phyloP scores from a whole-genome alignment of 1,140 invertebrate species.

The Brachionus rubens region DNA sequence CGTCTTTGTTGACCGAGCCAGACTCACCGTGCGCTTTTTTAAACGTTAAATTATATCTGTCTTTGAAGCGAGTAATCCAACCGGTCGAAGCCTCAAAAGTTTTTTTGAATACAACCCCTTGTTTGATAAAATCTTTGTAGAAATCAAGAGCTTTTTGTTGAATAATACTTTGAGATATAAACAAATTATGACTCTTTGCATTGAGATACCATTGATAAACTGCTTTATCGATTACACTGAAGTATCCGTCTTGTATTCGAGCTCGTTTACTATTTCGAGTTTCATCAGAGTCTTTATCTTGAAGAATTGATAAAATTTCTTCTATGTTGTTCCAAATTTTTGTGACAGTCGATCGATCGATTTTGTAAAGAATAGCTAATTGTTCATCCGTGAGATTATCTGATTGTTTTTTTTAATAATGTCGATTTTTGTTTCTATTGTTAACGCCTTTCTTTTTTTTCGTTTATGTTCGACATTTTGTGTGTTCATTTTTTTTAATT shows the following conservation, averaged over 20 bases:
- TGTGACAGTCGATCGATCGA: not conserved
- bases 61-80: not conserved
- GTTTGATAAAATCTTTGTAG: no score
- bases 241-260: not conserved
- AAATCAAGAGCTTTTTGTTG: no score
- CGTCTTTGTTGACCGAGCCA: no score
- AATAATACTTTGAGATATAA: no score
- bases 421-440: not conserved
- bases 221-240: not conserved
- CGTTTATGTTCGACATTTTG: not conserved
- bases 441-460: not conserved
- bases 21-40: no score
- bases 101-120: no score
- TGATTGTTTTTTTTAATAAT: not conserved
- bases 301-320: not conserved
- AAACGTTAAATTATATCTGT: no score
- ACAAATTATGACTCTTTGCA: no score
- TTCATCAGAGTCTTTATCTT: not conserved
- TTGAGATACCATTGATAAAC: no score
- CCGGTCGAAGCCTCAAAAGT: no score
- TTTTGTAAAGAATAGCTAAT: not conserved
- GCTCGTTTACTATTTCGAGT: constrained; percentile 2
- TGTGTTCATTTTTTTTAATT: constrained; percentile 23
- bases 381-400: no score
- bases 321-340: constrained; percentile 1